These are phyloP conservation scores for Plemyria rubiginata DNA, from an alignment of 2,888 invertebrate genomes.

Conservation along the genomic window DNA sequence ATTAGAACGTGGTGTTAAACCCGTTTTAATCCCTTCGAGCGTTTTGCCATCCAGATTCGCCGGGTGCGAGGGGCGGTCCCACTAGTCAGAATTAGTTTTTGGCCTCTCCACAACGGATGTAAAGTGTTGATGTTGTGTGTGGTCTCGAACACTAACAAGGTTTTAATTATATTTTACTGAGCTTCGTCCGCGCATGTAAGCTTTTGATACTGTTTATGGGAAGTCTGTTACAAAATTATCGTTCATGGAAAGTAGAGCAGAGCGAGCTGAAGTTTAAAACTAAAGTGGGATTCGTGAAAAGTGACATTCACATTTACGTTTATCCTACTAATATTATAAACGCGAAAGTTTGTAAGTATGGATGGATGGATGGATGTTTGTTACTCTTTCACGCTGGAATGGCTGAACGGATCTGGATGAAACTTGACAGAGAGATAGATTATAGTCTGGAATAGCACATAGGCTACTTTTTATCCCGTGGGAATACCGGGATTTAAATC, in stretches of 20 bases:
- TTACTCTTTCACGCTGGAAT: too few species aligned
- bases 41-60: slow-evolving; percentile 51
- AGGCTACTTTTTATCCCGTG: too few species aligned
- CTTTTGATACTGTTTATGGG: slow-evolving; percentile 58
- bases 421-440: too few species aligned
- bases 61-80: slow-evolving; percentile 40
- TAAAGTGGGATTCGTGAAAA: slow-evolving; percentile 12
- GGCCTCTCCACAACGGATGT: slow-evolving; percentile 63
- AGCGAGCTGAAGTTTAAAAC: slow-evolving; percentile 16
- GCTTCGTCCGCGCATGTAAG: slow-evolving; percentile 56
- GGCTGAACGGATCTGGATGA: too few species aligned
- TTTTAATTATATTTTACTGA: slow-evolving; percentile 71
- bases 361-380: too few species aligned
- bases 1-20: slow-evolving; percentile 56
- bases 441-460: too few species aligned
- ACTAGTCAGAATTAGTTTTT: slow-evolving; percentile 70
- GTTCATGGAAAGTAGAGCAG: slow-evolving; percentile 40
- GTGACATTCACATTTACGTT: slow-evolving; percentile 2
- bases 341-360: too few species aligned
- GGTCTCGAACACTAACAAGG: slow-evolving; percentile 65
- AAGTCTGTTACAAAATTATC: slow-evolving; percentile 52
- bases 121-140: slow-evolving; percentile 66
- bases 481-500: too few species aligned
- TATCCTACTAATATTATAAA: too few species aligned
- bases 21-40: slow-evolving; percentile 57